Evolutionary conservation across 2,888 invertebrate genomes (phyloP).

Genomic region (Conistra vaccinii): DNA sequence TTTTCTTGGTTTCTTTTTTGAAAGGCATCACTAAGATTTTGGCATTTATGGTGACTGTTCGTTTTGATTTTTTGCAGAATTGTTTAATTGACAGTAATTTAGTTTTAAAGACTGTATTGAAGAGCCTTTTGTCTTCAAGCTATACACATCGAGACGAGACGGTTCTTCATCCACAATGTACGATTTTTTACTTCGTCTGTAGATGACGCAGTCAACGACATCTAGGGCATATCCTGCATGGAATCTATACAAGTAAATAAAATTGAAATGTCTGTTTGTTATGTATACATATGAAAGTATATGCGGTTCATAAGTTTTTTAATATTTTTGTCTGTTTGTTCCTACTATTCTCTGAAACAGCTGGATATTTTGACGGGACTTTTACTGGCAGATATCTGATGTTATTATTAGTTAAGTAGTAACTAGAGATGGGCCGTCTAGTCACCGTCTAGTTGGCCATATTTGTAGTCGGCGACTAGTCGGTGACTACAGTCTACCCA

Average conservation of each 20-base stretch:
- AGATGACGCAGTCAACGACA: conserved; percentile 2
- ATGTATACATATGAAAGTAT: too few species aligned
- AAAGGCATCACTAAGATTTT: background rate
- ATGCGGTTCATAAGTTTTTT: background rate
- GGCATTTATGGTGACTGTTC: background rate
- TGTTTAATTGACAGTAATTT: background rate
- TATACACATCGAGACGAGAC: too few species aligned
- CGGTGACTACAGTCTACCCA: too few species aligned
- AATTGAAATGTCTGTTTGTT: too few species aligned
- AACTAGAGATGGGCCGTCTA: too few species aligned
- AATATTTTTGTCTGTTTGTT: background rate
- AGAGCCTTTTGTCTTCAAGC: background rate
- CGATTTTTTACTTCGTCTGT: background rate
- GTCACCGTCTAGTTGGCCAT: too few species aligned
- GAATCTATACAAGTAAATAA: background rate
- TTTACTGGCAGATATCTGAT: background rate
- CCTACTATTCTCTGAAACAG: background rate
- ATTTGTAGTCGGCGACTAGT: too few species aligned
- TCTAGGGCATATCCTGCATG: background rate
- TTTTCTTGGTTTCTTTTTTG: background rate
- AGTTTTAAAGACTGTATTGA: too few species aligned
- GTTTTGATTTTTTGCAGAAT: background rate
- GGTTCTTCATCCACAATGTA: background rate
- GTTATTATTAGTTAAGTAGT: too few species aligned
- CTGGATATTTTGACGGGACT: background rate